Percentiles rank a stretch among this genome's conserved stretches.
These are phyloP conservation scores for Geotrupes spiniger DNA, from an alignment of 2,888 invertebrate genomes.

Conservation along the genomic window DNA sequence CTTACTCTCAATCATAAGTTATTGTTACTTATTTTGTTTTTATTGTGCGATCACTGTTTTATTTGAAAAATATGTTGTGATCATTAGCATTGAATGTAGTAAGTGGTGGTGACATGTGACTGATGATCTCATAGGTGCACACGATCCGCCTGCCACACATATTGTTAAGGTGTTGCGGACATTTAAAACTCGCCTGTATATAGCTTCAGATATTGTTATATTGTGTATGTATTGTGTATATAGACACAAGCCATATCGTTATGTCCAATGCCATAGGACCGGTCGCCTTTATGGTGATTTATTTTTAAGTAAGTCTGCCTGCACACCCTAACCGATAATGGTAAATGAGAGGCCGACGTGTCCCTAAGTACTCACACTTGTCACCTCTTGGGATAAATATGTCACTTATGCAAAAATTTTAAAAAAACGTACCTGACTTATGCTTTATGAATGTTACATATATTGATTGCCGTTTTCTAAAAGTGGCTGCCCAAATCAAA, in stretches of 20 bases:
- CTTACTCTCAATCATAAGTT: conserved; percentile 39
- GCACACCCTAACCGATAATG: conserved; percentile 9
- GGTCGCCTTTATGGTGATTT: conserved; percentile 15
- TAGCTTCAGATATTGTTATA: conserved; percentile 20
- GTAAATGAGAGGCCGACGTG: conserved; percentile 7
- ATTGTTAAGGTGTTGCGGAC: conserved; percentile 4
- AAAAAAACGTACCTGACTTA: conserved; percentile 49
- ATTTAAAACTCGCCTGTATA: conserved; percentile 6
- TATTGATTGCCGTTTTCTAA: conserved; percentile 28
- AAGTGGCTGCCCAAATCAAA: conserved; percentile 30
- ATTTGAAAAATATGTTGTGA: conserved; percentile 45
- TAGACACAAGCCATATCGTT: conserved; percentile 24
- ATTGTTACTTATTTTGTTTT: conserved; percentile 42
- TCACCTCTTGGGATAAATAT: conserved; percentile 25
- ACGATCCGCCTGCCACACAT: conserved; percentile 7
- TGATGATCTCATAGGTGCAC: conserved; percentile 24
- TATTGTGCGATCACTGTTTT: conserved; percentile 35
- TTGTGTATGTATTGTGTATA: conserved; percentile 23
- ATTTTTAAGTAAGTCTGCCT: conserved; percentile 11
- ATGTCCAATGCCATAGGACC: conserved; percentile 18
- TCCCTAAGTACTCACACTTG: conserved; percentile 16
- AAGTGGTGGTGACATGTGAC: conserved; percentile 24
- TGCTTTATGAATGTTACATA: conserved; percentile 40
- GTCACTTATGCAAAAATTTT: conserved; percentile 22
- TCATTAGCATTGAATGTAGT: conserved; percentile 38